Base-by-base conservation (phyloP, 2,888 invertebrate species). In the Diabrotica balteata region DNA sequence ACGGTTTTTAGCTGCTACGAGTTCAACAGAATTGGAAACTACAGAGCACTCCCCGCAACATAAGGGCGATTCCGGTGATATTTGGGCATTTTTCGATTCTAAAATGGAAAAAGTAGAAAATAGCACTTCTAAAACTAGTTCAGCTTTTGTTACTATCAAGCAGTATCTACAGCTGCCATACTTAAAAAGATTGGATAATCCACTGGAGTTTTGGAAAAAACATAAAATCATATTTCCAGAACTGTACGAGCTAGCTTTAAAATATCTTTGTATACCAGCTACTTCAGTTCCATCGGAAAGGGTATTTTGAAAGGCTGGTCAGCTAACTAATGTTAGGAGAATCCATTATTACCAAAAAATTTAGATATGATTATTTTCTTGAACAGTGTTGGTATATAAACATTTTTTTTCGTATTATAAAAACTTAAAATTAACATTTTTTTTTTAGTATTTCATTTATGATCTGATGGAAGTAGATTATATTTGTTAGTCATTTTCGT, bases 271-370 rank as follows among this genome's bases (percentile, higher is more conserved):
- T 59, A 67, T 73, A 32, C 75, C 76, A 8, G 72, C 61, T 8
- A 78, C 75, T 10, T 76, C 76, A 32, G 75, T 75, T 51, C 76
- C 77, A 7, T 73, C 73, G 9, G 76, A 75, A 49, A 68, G 71
- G 59, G 74, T 77, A 32, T 76, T 77, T 68, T 77, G 73, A 0
- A 75, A 77, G 72, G 58, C 75, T 11, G 76, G 73, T 7, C 74
- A 74, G 53, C 32, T 77, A 8, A 75, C 72, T 8, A 77, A 76
- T 58, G 7, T 60, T 7, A 63, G 75, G 53, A 55, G 74, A 69
- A 76, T 73, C 62, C 43, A 73, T 17, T n/a, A n/a, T n/a, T n/a
- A n/a, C n/a, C n/a, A n/a, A n/a, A n/a, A n/a, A n/a, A n/a, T n/a
- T n/a, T n/a, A n/a, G n/a, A n/a, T n/a, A n/a, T n/a, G n/a, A n/a